Percentiles rank a stretch among this genome's conserved stretches.
Conservation (phyloP, 2,888 invertebrate genomes). For the Steromphala cineraria region DNA sequence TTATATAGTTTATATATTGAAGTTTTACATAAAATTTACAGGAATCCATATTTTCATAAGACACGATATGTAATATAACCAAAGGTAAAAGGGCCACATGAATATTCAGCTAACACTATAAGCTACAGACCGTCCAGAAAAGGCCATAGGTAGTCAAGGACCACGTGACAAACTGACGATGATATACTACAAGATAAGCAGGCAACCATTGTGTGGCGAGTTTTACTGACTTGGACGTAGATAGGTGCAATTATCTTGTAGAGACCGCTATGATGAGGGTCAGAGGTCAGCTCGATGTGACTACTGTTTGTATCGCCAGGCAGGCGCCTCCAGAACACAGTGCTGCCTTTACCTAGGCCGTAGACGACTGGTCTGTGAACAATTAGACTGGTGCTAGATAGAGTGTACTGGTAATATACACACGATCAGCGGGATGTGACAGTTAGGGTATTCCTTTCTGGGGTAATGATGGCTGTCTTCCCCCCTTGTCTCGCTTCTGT, state of each 20-base stretch:
- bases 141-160: not conserved
- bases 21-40: too few relatives aligned
- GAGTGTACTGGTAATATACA: not conserved
- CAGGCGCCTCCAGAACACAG: not conserved
- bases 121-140: too few relatives aligned
- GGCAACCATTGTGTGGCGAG: not conserved
- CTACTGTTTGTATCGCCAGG: not conserved
- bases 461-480: too few relatives aligned
- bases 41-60: too few relatives aligned
- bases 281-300: not conserved
- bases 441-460: too few relatives aligned
- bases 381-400: not conserved
- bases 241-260: conserved; percentile 14
- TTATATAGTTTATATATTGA: too few relatives aligned
- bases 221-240: conserved; percentile 11
- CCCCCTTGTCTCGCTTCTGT: too few relatives aligned
- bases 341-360: too few relatives aligned
- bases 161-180: not conserved
- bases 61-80: too few relatives aligned
- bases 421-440: not conserved
- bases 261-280: conserved; percentile 10
- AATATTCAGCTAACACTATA: too few relatives aligned
- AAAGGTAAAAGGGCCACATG: too few relatives aligned
- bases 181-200: not conserved
- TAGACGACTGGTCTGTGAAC: too few relatives aligned